Conservation (phyloP, 2,797 vertebrate species). For the Galagoides demidoff region DNA sequence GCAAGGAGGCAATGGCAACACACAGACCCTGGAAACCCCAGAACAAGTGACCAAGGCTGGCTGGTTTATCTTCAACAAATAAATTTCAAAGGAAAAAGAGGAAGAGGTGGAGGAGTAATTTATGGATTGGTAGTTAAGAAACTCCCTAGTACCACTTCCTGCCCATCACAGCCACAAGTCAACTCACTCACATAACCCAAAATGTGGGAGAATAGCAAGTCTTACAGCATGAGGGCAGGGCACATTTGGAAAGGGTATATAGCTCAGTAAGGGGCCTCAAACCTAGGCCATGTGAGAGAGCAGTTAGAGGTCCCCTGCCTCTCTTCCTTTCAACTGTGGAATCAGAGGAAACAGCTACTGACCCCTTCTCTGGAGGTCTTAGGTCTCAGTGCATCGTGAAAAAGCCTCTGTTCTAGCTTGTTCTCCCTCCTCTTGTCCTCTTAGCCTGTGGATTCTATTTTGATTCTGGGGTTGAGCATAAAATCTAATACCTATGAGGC, state of each 20-base stretch:
- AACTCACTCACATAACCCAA: too few relatives aligned
- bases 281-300: neutral
- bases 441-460: too few relatives aligned
- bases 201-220: too few relatives aligned
- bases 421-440: neutral
- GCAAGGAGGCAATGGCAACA: fast-evolving
- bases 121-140: neutral
- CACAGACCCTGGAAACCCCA: neutral
- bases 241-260: fast-evolving
- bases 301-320: neutral
- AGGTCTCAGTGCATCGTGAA: too few relatives aligned
- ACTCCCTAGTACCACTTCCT: neutral
- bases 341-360: neutral
- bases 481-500: neutral
- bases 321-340: too few relatives aligned
- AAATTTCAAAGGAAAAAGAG: neutral
- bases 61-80: neutral
- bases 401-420: fast-evolving
- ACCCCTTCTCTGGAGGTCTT: neutral
- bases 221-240: too few relatives aligned
- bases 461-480: neutral
- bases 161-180: neutral
- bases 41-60: too few relatives aligned
- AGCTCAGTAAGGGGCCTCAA: neutral
- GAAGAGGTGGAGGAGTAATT: neutral